phyloP scores from a whole-genome alignment of 2,888 invertebrate species.

The Acholoe squamosa region DNA sequence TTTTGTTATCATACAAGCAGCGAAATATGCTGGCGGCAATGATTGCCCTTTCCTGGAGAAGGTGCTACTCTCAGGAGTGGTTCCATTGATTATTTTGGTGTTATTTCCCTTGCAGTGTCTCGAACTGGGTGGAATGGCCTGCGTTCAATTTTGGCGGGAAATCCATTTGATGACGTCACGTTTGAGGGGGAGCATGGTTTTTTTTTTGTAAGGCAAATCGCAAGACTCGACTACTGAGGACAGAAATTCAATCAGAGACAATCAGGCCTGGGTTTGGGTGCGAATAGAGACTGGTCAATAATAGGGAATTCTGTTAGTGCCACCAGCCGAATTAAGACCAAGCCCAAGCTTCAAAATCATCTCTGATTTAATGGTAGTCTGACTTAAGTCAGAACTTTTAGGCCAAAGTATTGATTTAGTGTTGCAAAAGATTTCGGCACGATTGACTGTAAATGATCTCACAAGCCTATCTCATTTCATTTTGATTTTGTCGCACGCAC shows the following conservation, averaged over 20 bases:
- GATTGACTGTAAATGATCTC: neutral
- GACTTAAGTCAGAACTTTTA: neutral
- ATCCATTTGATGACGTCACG: slow-evolving; percentile 6
- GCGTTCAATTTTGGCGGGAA: neutral
- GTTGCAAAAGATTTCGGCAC: neutral
- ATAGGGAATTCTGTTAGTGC: slow-evolving; percentile 23
- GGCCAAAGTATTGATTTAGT: neutral
- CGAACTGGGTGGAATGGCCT: neutral
- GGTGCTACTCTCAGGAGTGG: too few species aligned
- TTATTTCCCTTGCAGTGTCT: neutral
- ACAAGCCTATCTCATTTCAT: neutral
- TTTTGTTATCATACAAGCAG: neutral
- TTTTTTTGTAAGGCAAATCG: neutral
- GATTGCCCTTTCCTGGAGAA: too few species aligned
- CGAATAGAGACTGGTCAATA: neutral
- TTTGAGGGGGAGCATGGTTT: neutral
- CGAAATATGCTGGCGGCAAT: too few species aligned
- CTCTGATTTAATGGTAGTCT: neutral
- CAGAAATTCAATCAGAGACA: slow-evolving; percentile 33
- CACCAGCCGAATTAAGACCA: neutral
- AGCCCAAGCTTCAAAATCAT: neutral
- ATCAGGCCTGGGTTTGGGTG: neutral
- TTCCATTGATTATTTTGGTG: slow-evolving; percentile 4
- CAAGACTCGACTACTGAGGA: neutral
- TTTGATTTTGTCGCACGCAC: neutral